These are phyloP conservation scores for Limonius californicus DNA, from an alignment of 1,140 invertebrate species.

Conservation along the genomic window DNA sequence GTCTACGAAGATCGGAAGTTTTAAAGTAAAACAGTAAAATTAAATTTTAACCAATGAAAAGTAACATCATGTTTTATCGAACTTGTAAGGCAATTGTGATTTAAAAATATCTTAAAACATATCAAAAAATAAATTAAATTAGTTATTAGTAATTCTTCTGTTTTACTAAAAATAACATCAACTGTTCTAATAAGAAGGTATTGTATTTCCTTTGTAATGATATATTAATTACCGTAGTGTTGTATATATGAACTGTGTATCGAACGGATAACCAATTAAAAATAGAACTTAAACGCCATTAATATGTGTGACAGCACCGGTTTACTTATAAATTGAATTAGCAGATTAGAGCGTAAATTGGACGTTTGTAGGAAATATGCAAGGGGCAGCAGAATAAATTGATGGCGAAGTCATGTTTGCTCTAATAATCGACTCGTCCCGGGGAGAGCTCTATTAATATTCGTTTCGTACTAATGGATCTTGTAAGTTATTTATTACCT, in stretches of 20 bases:
- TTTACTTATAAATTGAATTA: background rate
- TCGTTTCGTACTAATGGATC: constrained; percentile 36
- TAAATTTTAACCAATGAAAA: too few relatives aligned
- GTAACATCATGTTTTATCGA: too few relatives aligned
- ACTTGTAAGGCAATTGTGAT: too few relatives aligned
- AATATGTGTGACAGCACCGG: background rate
- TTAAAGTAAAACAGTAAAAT: too few relatives aligned
- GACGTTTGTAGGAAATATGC: constrained; percentile 15
- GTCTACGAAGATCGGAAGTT: too few relatives aligned
- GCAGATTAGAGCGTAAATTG: background rate
- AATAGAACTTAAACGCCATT: background rate
- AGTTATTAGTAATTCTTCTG: too few relatives aligned
- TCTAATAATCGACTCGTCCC: constrained; percentile 19
- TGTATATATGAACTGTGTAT: too few relatives aligned
- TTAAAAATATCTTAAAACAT: too few relatives aligned
- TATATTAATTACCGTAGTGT: background rate
- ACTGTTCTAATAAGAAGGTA: too few relatives aligned
- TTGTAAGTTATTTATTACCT: constrained; percentile 38
- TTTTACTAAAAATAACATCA: too few relatives aligned
- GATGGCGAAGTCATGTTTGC: constrained; percentile 27
- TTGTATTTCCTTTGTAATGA: background rate
- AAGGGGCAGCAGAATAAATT: constrained; percentile 24
- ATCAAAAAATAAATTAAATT: too few relatives aligned
- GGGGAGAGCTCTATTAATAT: constrained; percentile 32
- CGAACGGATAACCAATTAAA: too few relatives aligned